Base-by-base conservation (phyloP, 1,140 invertebrate genomes). In the Diabrotica undecimpunctata region DNA sequence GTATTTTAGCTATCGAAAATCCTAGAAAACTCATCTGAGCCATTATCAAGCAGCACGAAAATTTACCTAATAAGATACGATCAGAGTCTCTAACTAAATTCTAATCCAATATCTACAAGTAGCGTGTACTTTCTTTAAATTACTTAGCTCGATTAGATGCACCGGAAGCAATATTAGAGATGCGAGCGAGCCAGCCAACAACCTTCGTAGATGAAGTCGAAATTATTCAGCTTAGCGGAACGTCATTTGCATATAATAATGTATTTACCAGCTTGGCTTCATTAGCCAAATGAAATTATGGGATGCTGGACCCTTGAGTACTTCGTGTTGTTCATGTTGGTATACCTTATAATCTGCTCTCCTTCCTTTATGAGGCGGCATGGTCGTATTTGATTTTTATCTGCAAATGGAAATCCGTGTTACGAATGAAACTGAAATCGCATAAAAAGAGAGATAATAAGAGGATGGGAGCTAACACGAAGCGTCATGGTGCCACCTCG, bases 191-290 rank as follows among this genome's bases (percentile, higher is more conserved):
- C 7, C 35, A 58, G 13, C 10, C 6, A 38, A 64, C 56, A 35
- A 12, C 55, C 62, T 64, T 54, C 25, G 13, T 57, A 14, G 54
- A 38, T 57, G 53, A 39, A 63, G 64, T 52, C 54, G 70, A 64
- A 68, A 72, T 74, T 73, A 74, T 73, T 71, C 61, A 69, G 71
- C 67, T 71, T 64, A 70, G 70, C n/a, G 67, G 66, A 73, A 71
- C 69, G 64, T 70, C 72, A 75, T 75, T 75, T 75, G 71, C 72
- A 75, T 75, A 74, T 74, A 74, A 72, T 75, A 75, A 75, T 74
- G 73, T 72, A 72, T 75, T 75, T 73, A 70, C 73, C 70, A 73
- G 70, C 66, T 70, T 62, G 66, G 67, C 66, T 75, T 75, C 71
- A 74, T 75, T 73, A 74, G 66, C 67, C 61, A 72, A 74, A 75